phyloP scores from a whole-genome alignment of 2,113 vertebrate genomes.

The Xenotilapia longispinis region DNA sequence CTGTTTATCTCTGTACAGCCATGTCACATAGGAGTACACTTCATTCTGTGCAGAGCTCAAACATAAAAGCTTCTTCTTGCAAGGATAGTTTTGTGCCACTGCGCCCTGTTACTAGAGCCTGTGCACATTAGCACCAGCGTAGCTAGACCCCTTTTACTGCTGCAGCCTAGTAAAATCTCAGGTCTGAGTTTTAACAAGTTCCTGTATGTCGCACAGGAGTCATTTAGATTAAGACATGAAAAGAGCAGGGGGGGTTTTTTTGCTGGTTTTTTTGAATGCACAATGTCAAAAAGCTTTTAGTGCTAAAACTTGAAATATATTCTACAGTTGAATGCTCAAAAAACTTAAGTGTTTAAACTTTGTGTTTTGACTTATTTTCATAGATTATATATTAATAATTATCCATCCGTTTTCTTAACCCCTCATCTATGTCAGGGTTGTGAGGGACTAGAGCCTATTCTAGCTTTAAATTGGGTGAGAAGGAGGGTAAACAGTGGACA shows the following conservation, averaged over 20 bases:
- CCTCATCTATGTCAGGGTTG: background rate
- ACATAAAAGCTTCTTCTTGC: background rate
- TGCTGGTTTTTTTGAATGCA: accelerated
- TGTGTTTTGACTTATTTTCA: background rate
- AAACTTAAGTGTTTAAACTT: background rate
- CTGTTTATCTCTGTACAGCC: background rate
- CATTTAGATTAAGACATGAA: background rate
- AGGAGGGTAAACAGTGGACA: background rate
- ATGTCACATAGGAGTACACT: background rate
- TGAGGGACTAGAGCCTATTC: background rate
- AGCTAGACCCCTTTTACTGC: background rate
- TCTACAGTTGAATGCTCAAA: background rate
- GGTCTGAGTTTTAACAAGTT: background rate
- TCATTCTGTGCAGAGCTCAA: background rate
- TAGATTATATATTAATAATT: background rate
- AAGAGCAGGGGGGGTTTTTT: background rate
- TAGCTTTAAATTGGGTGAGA: background rate
- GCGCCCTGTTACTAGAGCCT: background rate
- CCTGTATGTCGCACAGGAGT: background rate
- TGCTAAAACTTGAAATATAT: background rate
- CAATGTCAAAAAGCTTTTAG: background rate
- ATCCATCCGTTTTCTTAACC: background rate
- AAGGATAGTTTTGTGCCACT: background rate
- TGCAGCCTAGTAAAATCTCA: background rate
- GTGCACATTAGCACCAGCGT: background rate